A percentile compares a stretch with the other conserved stretches of the same genome.
Evolutionary conservation across 2,113 vertebrate genomes (phyloP).

Genomic region (Astur gentilis): DNA sequence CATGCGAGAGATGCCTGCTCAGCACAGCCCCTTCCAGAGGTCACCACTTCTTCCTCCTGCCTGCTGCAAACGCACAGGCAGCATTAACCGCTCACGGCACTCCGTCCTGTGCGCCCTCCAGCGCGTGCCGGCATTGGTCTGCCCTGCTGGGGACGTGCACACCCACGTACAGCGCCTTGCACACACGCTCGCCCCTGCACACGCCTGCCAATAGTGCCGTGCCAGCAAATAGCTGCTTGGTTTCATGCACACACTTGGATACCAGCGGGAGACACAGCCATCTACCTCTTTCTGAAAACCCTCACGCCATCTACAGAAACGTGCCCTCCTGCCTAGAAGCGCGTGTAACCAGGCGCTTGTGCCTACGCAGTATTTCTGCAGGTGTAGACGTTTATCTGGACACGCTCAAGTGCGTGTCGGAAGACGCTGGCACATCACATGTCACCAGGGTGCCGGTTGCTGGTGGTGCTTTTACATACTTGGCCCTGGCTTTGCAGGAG

Average conservation of each 20-base stretch:
- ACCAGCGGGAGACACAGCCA: neutral
- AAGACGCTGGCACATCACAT: neutral
- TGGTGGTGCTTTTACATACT: neutral
- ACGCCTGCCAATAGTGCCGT: rapidly evolving
- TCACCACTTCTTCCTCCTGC: conserved; percentile 1
- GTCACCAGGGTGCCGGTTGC: neutral
- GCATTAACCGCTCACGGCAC: neutral
- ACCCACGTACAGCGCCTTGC: neutral
- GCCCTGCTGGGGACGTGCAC: rapidly evolving
- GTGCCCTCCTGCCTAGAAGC: neutral
- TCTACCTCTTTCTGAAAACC: neutral
- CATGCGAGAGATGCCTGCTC: conserved; percentile 41
- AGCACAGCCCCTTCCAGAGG: conserved; percentile 58
- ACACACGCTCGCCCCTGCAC: rapidly evolving
- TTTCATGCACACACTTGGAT: neutral
- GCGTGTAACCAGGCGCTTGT: neutral
- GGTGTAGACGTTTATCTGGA: neutral
- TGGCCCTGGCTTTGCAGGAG: neutral
- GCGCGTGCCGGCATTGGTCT: rapidly evolving
- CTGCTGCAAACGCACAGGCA: neutral
- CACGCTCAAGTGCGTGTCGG: rapidly evolving
- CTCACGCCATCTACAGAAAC: no score
- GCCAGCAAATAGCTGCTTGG: neutral
- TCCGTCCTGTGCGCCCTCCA: neutral
- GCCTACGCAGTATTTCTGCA: neutral